Evolutionary conservation across 2,888 invertebrate species (phyloP).

Genomic region (Drosophila ustulata): DNA sequence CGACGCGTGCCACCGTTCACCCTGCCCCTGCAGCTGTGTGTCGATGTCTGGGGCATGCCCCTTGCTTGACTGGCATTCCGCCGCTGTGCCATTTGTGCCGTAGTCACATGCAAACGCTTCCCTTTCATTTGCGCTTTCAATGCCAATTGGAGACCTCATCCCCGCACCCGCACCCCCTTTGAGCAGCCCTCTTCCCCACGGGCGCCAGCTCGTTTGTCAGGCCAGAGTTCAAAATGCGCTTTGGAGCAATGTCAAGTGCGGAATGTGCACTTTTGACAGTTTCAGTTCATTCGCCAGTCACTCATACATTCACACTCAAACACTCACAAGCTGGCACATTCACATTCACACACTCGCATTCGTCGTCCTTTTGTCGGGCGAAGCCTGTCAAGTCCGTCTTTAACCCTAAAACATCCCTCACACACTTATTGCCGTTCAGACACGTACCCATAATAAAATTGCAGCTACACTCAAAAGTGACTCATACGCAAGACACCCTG

Average conservation of each 20-base stretch:
- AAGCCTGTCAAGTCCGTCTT: slow-evolving; percentile 42
- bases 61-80: slow-evolving; percentile 60
- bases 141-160: slow-evolving; percentile 63
- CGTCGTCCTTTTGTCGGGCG: slow-evolving; percentile 17
- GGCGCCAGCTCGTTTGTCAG: slow-evolving; percentile 5
- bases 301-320: slow-evolving; percentile 27
- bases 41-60: slow-evolving; percentile 14
- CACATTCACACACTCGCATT: background rate
- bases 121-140: slow-evolving; percentile 76
- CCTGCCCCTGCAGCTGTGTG: background rate
- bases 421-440: slow-evolving; percentile 49
- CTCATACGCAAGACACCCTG: background rate
- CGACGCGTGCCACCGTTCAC: slow-evolving; percentile 52
- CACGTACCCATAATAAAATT: slow-evolving; percentile 69
- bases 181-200: background rate
- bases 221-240: slow-evolving; percentile 71
- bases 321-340: background rate
- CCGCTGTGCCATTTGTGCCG: slow-evolving; percentile 59
- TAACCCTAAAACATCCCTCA: slow-evolving; percentile 61
- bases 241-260: slow-evolving; percentile 80
- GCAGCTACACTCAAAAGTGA: background rate
- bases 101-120: slow-evolving; percentile 62
- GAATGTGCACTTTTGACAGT: slow-evolving; percentile 83
- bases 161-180: background rate
- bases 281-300: slow-evolving; percentile 76